Evolutionary conservation across 2,888 invertebrate genomes (phyloP), one percentile per base, ranked within the genome.

Genomic region (Mimumesa dahlbomi): DNA sequence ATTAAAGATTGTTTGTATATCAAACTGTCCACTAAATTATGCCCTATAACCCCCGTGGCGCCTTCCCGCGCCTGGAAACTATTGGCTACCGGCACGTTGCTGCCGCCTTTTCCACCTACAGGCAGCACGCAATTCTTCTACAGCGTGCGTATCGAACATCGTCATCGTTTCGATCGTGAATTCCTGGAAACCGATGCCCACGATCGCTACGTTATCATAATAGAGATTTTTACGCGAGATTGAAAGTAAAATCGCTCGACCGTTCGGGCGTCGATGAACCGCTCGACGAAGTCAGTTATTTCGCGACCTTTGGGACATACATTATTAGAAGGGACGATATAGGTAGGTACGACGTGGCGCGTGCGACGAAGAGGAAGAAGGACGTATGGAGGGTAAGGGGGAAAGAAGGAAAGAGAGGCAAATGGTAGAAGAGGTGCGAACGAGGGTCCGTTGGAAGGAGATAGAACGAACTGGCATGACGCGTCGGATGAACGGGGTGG

Each of bases 1-100:
- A 92, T 92, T 92, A 91, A 91, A 91, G 91, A 91, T 91, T 91
- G 91, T 91, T 91, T 91, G 91, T 91, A 91, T 91, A 91, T 91
- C 91, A 91, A 91, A 91, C 90, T 90, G 91, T 91, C 91, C 91
- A 91, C 90, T 91, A 91, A 91, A 91, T 91, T 91, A 91, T 91
- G 89, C 86, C 84, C 87, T 83, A 84, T 85, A 88, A 85, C 87
- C 85, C 86, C 84, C 79, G 74, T 84, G 82, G 84, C 84, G 85
- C 85, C 86, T 85, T 87, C 79, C 75, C 81, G 71, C 81, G 85
- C 82, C 77, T 84, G 81, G 81, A 86, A 88, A 87, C 87, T 87
- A 87, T 88, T 87, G 87, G 83, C 84, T 85, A 71, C 64, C 46
- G 18, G 48, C 67, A 57, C 72, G 61, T 38, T 50, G 42, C 58